Conservation (phyloP, 2,797 vertebrate genomes). For the Rhinella marina region DNA sequence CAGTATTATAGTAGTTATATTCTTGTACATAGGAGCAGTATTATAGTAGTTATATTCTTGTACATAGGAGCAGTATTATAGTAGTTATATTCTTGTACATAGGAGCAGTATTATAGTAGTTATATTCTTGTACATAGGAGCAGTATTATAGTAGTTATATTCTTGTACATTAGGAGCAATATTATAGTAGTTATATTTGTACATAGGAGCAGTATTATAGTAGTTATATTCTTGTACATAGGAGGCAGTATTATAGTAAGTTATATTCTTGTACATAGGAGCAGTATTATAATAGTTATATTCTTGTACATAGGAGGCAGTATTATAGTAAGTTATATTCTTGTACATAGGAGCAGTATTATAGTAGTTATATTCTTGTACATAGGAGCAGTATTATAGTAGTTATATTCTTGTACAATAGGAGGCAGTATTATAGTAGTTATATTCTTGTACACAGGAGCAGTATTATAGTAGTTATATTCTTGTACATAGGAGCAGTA, state of each 20-base stretch:
- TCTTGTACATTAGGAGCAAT: background rate
- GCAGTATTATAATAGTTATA: constrained; percentile 7
- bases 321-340: constrained; percentile 12
- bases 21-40: background rate
- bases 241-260: constrained; percentile 1
- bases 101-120: constrained; percentile 7
- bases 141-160: constrained; percentile 10
- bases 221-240: constrained; percentile 7
- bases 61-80: constrained; percentile 7
- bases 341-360: background rate
- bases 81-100: constrained; percentile 6
- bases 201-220: background rate
- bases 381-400: background rate
- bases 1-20: constrained; percentile 16
- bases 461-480: constrained; percentile 1
- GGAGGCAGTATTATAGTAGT: background rate
- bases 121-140: constrained; percentile 3
- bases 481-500: background rate
- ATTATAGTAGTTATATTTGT: constrained; percentile 14
- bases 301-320: background rate
- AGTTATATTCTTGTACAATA: constrained; percentile 4
- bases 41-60: constrained; percentile 13
- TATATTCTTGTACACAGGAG: background rate
- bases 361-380: constrained; percentile 4
- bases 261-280: background rate